A percentile compares a stretch with the other conserved stretches of the same genome.
Conservation (phyloP, 2,113 vertebrate genomes). For the Origma solitaria region DNA sequence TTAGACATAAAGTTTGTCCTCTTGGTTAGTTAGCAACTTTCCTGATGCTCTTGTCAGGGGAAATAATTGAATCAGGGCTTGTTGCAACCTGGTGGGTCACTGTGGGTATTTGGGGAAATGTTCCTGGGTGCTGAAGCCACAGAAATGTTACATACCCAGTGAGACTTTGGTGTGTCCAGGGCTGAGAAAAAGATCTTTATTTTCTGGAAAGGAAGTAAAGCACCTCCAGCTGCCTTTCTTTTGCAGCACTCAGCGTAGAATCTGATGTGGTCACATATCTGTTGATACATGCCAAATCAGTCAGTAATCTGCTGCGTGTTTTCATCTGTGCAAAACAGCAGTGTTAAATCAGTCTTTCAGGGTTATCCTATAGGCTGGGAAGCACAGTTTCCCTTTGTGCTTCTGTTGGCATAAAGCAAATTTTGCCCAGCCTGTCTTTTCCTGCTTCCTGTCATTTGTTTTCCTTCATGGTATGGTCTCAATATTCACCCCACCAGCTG, state of each 20-base stretch:
- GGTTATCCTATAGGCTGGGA: not conserved
- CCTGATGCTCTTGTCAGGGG: not conserved
- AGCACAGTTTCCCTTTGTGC: not conserved
- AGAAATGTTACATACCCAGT: not conserved
- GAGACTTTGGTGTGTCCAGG: not conserved
- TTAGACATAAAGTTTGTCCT: conserved; percentile 37
- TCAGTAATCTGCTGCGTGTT: not conserved
- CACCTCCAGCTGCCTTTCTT: not conserved
- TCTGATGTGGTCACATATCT: not conserved
- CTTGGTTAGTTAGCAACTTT: not conserved
- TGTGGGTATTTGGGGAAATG: not conserved
- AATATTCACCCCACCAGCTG: not conserved
- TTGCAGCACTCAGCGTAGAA: not conserved
- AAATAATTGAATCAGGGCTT: not conserved
- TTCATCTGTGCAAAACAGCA: not conserved
- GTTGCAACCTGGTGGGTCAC: not conserved
- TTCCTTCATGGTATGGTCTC: not conserved
- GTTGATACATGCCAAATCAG: not conserved
- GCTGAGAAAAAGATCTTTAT: not conserved
- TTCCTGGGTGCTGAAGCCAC: not conserved
- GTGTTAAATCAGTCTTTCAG: not conserved
- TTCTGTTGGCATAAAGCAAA: not conserved
- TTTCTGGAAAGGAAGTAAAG: not conserved
- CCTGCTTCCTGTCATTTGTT: not conserved
- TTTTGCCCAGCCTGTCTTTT: not conserved